phyloP scores from a whole-genome alignment of 2,797 vertebrate genomes.

The Liparis tanakae region DNA sequence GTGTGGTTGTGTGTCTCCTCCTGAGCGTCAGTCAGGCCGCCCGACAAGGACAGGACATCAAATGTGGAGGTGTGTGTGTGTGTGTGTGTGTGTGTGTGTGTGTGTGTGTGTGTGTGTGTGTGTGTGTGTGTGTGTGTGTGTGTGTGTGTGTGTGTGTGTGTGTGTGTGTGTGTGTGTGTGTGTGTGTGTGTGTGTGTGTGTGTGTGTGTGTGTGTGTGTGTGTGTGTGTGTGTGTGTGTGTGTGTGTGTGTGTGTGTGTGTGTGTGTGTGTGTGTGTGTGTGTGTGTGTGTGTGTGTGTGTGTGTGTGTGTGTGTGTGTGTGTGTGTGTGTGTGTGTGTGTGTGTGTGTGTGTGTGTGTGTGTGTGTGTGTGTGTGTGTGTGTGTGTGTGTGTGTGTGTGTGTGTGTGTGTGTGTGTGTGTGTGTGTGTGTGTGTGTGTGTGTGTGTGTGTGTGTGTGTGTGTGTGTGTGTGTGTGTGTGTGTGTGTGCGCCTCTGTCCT shows the following conservation, averaged over 20 bases:
- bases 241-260: conserved; percentile 64
- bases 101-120: conserved; percentile 64
- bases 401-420: conserved; percentile 64
- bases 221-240: conserved; percentile 64
- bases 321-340: conserved; percentile 64
- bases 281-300: conserved; percentile 79
- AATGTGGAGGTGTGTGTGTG: conserved; percentile 88
- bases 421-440: conserved; percentile 64
- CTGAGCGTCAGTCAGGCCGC: conserved; percentile 74
- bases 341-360: conserved; percentile 64
- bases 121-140: conserved; percentile 79
- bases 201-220: conserved; percentile 79
- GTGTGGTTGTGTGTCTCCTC: conserved; percentile 75
- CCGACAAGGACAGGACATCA: conserved; percentile 91
- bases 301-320: conserved; percentile 64
- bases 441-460: conserved; percentile 79
- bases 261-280: conserved; percentile 64
- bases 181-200: conserved; percentile 64
- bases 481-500: not conserved
- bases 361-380: conserved; percentile 79
- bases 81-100: conserved; percentile 70
- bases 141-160: conserved; percentile 64
- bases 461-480: conserved; percentile 64
- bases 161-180: conserved; percentile 64
- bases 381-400: conserved; percentile 64